Evolutionary conservation across 1,140 invertebrate genomes (phyloP), one percentile per base, ranked within the genome.

Genomic region (Phymorhynchus buccinoides): DNA sequence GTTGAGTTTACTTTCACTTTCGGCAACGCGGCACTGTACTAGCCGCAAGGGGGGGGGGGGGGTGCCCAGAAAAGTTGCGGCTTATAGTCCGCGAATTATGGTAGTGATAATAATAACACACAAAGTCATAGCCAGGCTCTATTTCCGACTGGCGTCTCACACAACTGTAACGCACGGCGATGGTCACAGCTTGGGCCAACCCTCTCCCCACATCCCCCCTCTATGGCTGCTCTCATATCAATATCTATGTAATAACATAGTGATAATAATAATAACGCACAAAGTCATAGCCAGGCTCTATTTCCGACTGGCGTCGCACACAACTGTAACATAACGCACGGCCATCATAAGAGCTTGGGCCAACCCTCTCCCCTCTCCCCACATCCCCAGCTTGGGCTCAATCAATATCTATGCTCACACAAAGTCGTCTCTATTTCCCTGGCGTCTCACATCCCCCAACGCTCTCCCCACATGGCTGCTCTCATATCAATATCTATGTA

Each of bases 291-390:
- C 89, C 89, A 37, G 89, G 85, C 16, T 79, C 78, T 30, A 89
- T 87, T 80, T 91, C 88, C 1, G 97, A 97, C 92, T 99, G 98
- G 56, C 96, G 94, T 52, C 98, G 94, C 0, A 99, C 96, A n/a
- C 96, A 96, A 85, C 97, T 97, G 92, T 99, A 99, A n/a, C n/a
- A n/a, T n/a, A n/a, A 88, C 98, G 94, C 30, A 93, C 93, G 32
- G 94, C 96, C 88, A 98, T 98, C 6, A 96, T 97, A 27, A 95
- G 95, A 0, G 96, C 96, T 94, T 97, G 96, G 3, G 96, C 95
- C 85, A 98, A 94, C 87, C 68, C 86, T 14, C 85, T n/a, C n/a
- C n/a, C n/a, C n/a, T n/a, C n/a, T 14, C 22, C 80, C 88, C 30
- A 77, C 79, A 30, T 82, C 84, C n/a, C 75, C n/a, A 71, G 41